A percentile compares a stretch with the other conserved stretches of the same genome.
phyloP scores from a whole-genome alignment of 2,797 vertebrate genomes.

The Avahi laniger region DNA sequence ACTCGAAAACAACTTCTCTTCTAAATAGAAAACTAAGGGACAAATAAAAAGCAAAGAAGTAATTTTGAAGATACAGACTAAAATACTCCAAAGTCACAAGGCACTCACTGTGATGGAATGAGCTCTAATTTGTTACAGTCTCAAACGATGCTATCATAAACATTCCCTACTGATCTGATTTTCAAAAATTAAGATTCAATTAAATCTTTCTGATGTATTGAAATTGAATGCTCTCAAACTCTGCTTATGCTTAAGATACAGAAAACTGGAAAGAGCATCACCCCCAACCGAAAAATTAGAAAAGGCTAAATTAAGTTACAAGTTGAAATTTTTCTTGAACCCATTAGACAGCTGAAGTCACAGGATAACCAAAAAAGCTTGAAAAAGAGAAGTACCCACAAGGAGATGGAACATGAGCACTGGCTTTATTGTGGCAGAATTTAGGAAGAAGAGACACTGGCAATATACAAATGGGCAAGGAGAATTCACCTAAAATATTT shows the following conservation, averaged over 20 bases:
- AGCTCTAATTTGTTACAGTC: not conserved
- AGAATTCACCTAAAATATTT: not conserved
- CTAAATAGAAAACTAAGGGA: conserved; percentile 9
- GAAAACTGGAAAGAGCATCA: not conserved
- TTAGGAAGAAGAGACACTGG: not conserved
- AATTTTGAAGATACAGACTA: not conserved
- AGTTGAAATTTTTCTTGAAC: not conserved
- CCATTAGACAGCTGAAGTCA: not conserved
- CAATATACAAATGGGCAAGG: not conserved
- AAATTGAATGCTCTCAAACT: not conserved
- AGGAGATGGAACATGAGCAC: not conserved
- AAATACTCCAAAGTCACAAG: not conserved
- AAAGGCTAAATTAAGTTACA: not conserved
- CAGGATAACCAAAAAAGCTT: not conserved
- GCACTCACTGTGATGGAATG: not conserved
- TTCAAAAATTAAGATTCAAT: not conserved
- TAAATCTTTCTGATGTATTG: not conserved
- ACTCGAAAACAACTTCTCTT: conserved; percentile 11
- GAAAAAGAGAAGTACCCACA: not conserved
- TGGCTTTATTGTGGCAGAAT: not conserved
- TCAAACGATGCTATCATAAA: not conserved
- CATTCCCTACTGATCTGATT: not conserved
- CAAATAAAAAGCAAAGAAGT: not conserved
- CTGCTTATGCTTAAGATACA: not conserved
- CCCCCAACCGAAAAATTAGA: not conserved